Conservation (phyloP, 2,113 vertebrate species). For the Phalacrocorax aristotelis region DNA sequence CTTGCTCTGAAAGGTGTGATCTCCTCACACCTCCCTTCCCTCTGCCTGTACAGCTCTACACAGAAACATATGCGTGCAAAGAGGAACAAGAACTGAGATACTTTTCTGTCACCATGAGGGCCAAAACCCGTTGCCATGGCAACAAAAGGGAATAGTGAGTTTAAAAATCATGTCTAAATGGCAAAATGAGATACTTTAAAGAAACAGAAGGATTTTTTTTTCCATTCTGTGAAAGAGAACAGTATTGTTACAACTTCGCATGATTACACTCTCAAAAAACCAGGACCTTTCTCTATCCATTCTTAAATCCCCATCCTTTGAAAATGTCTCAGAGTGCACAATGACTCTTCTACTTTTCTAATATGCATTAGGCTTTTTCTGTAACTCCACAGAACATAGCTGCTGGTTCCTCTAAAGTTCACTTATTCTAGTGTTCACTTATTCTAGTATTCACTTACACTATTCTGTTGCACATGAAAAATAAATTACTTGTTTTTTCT, state of each 20-base stretch:
- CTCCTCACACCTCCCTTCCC: slow-evolving; percentile 46
- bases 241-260: background rate
- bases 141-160: slow-evolving; percentile 70
- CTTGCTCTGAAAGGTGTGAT: slow-evolving; percentile 53
- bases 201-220: slow-evolving; percentile 35
- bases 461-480: background rate
- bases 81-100: slow-evolving; percentile 69
- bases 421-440: background rate
- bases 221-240: background rate
- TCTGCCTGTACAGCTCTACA: slow-evolving; percentile 44
- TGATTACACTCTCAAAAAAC: background rate
- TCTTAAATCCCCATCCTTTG: background rate
- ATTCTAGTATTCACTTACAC: background rate
- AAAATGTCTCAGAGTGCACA: background rate
- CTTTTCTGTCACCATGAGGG: slow-evolving; percentile 74
- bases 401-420: background rate
- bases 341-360: background rate
- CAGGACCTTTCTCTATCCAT: background rate
- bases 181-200: slow-evolving; percentile 75
- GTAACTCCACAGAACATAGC: background rate
- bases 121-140: slow-evolving; percentile 74
- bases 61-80: slow-evolving; percentile 68
- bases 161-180: slow-evolving; percentile 76
- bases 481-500: background rate
- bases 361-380: background rate